Evolutionary conservation across 2,888 invertebrate species (phyloP), one percentile per base, ranked within the genome.

Genomic region (Lymantria monacha): DNA sequence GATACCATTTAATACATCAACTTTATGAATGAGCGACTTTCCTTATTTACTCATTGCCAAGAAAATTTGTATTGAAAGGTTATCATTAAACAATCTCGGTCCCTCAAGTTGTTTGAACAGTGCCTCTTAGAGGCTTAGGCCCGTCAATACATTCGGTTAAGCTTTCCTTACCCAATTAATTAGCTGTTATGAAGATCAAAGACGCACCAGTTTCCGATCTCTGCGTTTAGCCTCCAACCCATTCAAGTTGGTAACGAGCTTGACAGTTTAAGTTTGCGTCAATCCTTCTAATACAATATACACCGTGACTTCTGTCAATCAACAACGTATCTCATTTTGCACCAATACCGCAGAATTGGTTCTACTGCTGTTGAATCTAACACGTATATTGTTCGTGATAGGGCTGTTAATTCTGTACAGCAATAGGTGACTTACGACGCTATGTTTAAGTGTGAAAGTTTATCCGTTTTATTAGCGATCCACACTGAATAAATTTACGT

Each of bases 101-200:
- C 66, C 66, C 64, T 62, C 52, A 69, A 75, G 66, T 73, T 76
- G 65, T 72, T 73, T 70, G 66, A 67, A 59, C 60, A 61, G 55
- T 55, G 61, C 51, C 63, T 56, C 60, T 60, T 61, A 52, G 62
- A 59, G 61, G 63, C 63, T 68, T 62, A 57, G 61, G 59, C 66
- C 76, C 76, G 76, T 83, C 86, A 81, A 83, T 84, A 81, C 73
- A 75, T 73, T 75, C 71, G 63, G 75, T 76, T 83, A 82, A 85
- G 81, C 77, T 80, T 81, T 79, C 78, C 75, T 79, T 71, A 76
- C 79, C 77, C 80, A 82, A 85, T 87, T 85, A 87, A 87, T 87
- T 85, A 86, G 83, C 81, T 77, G 80, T 83, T 81, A 79, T 82
- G 76, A 83, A 83, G 85, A 89, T 88, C 87, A 86, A 87, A 87